Percentiles rank a stretch among this genome's conserved stretches.
These are phyloP conservation scores for Turdus rufiventris DNA, from an alignment of 2,113 vertebrate species.

Conservation along the genomic window DNA sequence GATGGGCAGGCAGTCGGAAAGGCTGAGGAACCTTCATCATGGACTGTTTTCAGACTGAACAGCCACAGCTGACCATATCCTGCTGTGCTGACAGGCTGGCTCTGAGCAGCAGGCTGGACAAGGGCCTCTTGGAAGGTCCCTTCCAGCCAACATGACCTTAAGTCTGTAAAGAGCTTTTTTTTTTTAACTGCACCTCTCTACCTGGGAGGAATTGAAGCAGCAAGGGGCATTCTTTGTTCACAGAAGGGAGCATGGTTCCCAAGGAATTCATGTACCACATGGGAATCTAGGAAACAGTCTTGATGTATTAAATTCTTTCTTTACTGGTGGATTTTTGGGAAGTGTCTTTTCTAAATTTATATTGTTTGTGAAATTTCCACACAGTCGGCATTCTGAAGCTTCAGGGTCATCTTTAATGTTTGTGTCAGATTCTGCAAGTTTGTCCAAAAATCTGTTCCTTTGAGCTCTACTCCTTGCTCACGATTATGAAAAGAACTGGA, in stretches of 20 bases:
- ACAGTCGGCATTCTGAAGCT: neutral
- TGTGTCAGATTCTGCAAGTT: neutral
- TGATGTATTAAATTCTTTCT: neutral
- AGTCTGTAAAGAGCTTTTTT: neutral
- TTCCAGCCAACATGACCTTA: neutral
- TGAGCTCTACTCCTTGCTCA: neutral
- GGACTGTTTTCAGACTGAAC: neutral
- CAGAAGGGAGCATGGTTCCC: neutral
- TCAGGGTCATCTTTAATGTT: neutral
- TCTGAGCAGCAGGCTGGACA: neutral
- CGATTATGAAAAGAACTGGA: neutral
- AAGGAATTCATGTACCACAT: neutral
- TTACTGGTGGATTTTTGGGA: neutral
- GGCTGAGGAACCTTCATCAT: neutral
- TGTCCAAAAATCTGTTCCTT: neutral
- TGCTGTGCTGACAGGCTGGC: neutral
- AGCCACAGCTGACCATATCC: neutral
- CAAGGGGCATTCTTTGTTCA: neutral
- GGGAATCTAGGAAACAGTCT: neutral
- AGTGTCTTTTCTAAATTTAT: neutral
- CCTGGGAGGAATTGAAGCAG: neutral
- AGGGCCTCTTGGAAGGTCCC: neutral
- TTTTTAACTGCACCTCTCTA: neutral
- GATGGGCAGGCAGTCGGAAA: neutral
- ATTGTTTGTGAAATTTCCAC: neutral